Conservation (phyloP, 2,888 invertebrate genomes). For the Lampropteryx suffumata region DNA sequence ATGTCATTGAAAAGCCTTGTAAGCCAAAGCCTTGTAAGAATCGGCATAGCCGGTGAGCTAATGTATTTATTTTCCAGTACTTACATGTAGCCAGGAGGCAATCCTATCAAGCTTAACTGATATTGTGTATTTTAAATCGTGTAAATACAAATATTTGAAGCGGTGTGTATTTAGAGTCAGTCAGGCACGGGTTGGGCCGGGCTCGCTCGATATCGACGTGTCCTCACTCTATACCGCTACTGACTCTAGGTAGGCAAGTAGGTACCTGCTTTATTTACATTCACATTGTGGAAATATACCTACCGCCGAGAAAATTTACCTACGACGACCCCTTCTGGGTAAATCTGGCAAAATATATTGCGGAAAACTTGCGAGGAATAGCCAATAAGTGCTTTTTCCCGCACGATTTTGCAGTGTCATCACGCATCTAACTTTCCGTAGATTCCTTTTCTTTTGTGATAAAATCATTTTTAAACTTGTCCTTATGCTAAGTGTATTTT, state of each 20-base stretch:
- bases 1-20: too few species aligned
- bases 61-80: too few species aligned
- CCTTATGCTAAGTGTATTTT: too few species aligned
- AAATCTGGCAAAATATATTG: conserved; percentile 33
- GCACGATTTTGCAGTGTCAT: conserved; percentile 10
- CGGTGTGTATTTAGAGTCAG: conserved; percentile 49
- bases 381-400: conserved; percentile 26
- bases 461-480: not conserved
- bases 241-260: conserved; percentile 1
- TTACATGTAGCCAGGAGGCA: not conserved
- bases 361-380: conserved; percentile 26
- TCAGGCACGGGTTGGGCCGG: conserved; percentile 35
- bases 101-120: conserved; percentile 19
- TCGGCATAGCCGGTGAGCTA: too few species aligned
- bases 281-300: conserved; percentile 26
- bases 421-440: conserved; percentile 19
- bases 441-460: conserved; percentile 1
- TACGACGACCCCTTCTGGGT: conserved; percentile 30
- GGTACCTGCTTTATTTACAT: conserved; percentile 21
- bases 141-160: conserved; percentile 49
- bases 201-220: conserved; percentile 43
- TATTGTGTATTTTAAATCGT: conserved; percentile 32
- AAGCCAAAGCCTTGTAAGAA: too few species aligned
- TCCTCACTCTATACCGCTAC: conserved; percentile 28
- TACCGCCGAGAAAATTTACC: conserved; percentile 32